Percentiles rank a stretch among this genome's conserved stretches.
Evolutionary conservation across 2,113 vertebrate genomes (phyloP).

Genomic region (Laticauda colubrina): DNA sequence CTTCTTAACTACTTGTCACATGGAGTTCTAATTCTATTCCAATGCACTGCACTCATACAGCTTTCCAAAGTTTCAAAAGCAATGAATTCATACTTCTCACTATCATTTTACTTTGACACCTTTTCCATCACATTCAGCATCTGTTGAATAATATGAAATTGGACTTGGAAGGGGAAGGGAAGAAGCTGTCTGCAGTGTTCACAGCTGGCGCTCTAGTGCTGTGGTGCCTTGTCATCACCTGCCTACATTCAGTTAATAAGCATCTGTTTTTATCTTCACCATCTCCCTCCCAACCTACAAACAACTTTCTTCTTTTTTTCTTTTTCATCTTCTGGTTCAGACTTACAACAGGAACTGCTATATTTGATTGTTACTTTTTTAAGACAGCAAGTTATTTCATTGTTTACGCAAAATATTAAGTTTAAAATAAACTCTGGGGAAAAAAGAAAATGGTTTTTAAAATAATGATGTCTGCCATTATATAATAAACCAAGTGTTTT

Average conservation of each 20-base stretch:
- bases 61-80: conserved; percentile 42
- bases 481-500: background rate
- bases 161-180: conserved; percentile 1
- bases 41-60: conserved; percentile 36
- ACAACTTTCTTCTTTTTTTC: background rate
- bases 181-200: conserved; percentile 51
- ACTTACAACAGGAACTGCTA: conserved; percentile 46
- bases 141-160: conserved; percentile 55
- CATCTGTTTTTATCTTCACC: conserved; percentile 54
- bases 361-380: conserved; percentile 37
- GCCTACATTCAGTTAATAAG: conserved; percentile 65
- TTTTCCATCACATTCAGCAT: conserved; percentile 54
- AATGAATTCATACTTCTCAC: conserved; percentile 55
- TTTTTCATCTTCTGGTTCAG: conserved; percentile 29
- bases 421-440: background rate
- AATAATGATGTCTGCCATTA: background rate
- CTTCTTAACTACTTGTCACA: conserved; percentile 24
- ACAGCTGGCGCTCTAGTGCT: conserved; percentile 46
- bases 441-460: background rate
- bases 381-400: conserved; percentile 19
- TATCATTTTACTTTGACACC: conserved; percentile 61
- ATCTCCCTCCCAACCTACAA: background rate
- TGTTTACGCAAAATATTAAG: conserved; percentile 14
- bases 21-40: conserved; percentile 31
- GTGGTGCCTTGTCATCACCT: conserved; percentile 58